Evolutionary conservation across 2,888 invertebrate genomes (phyloP).

Genomic region (Rhamphomyia laevipes): DNA sequence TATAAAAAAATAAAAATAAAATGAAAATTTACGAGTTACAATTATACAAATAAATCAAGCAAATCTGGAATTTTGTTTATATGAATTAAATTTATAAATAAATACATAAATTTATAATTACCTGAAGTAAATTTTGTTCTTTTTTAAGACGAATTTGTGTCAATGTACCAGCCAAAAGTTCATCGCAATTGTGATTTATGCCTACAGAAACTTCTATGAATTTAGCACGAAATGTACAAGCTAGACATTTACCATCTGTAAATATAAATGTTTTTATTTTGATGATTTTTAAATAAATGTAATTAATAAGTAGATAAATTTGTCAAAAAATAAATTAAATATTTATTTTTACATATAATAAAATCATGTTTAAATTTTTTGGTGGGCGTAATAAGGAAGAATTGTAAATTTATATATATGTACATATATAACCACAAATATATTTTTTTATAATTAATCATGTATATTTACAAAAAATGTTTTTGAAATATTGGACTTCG

Average conservation of each 20-base stretch:
- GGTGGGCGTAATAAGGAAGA: no score
- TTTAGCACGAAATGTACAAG: slow-evolving; percentile 82
- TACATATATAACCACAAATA: no score
- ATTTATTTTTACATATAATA: no score
- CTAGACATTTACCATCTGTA: slow-evolving; percentile 86
- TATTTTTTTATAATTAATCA: no score
- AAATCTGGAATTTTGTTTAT: background rate
- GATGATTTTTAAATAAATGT: no score
- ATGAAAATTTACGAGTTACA: no score
- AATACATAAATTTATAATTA: slow-evolving; percentile 15
- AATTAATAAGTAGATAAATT: background rate
- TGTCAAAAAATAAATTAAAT: background rate
- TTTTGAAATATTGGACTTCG: no score
- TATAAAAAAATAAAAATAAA: no score
- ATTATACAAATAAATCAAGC: no score
- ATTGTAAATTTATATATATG: no score
- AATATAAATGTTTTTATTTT: slow-evolving; percentile 22
- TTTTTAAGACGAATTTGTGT: slow-evolving; percentile 80
- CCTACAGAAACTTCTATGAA: slow-evolving; percentile 94
- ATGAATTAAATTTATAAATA: background rate
- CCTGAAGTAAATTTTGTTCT: slow-evolving; percentile 45
- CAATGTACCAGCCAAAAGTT: slow-evolving; percentile 83
- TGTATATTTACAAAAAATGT: no score
- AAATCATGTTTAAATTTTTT: no score
- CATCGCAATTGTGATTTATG: slow-evolving; percentile 94